These are phyloP conservation scores for Polyergus mexicanus DNA, from an alignment of 1,140 invertebrate genomes.

Conservation along the genomic window DNA sequence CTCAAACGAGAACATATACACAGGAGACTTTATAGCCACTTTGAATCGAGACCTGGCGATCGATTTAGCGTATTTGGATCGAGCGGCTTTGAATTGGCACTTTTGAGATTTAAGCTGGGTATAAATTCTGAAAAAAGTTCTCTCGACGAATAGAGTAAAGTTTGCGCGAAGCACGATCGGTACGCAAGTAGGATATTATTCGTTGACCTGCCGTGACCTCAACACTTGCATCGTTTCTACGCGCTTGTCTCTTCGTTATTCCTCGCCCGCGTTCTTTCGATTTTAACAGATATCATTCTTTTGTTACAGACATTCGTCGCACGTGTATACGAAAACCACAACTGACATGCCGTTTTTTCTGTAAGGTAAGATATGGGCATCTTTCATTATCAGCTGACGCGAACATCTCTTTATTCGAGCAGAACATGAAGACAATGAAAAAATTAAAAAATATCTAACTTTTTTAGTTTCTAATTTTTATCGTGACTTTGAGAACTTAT, in stretches of 20 bases:
- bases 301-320: conserved; percentile 82
- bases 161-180: conserved; percentile 43
- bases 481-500: not conserved
- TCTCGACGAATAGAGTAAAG: not conserved
- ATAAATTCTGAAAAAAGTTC: conserved; percentile 57
- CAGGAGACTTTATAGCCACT: too few relatives aligned
- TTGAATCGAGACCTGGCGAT: not conserved
- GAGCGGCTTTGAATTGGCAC: conserved; percentile 22
- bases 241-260: conserved; percentile 24
- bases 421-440: not conserved
- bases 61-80: conserved; percentile 13
- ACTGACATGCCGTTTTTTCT: conserved; percentile 79
- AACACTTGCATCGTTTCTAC: conserved; percentile 4
- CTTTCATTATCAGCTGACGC: not conserved
- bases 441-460: not conserved
- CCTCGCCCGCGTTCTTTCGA: not conserved
- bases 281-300: conserved; percentile 40
- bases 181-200: conserved; percentile 42
- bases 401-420: not conserved
- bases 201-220: conserved; percentile 17
- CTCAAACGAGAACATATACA: too few relatives aligned
- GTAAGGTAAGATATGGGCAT: conserved; percentile 74
- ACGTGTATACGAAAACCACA: conserved; percentile 72
- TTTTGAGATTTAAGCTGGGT: conserved; percentile 42
- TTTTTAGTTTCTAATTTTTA: not conserved